Conservation (phyloP, 2,888 invertebrate species). For the Rotaria socialis region DNA sequence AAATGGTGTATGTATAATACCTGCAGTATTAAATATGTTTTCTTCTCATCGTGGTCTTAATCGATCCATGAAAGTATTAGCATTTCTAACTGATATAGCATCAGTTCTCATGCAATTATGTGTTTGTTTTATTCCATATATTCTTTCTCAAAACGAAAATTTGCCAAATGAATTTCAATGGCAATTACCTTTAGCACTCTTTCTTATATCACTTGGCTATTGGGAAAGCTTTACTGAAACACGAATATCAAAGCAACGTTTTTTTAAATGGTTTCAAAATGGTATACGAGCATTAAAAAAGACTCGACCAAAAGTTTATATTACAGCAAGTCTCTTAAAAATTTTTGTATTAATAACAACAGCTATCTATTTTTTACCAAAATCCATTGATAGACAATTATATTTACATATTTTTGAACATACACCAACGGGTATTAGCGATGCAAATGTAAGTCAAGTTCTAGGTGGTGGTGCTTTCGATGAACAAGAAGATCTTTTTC, state of each 20-base stretch:
- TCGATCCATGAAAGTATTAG: slow-evolving; percentile 35
- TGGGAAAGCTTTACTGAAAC: slow-evolving; percentile 45
- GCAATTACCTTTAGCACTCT: slow-evolving; percentile 16
- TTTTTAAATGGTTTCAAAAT: slow-evolving; percentile 37
- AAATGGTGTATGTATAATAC: slow-evolving; percentile 43
- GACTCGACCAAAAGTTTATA: slow-evolving; percentile 41
- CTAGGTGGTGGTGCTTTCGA: background rate
- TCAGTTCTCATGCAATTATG: slow-evolving; percentile 37
- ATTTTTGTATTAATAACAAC: slow-evolving; percentile 35
- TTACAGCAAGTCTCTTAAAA: slow-evolving; percentile 35
- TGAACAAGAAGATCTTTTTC: slow-evolving; percentile 42
- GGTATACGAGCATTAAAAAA: slow-evolving; percentile 40
- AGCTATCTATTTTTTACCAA: slow-evolving; percentile 32
- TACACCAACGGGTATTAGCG: background rate
- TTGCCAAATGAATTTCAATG: background rate
- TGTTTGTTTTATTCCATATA: slow-evolving; percentile 18
- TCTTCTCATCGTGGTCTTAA: slow-evolving; percentile 42
- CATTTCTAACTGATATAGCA: slow-evolving; percentile 35
- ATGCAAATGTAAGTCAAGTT: background rate
- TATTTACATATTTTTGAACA: slow-evolving; percentile 36
- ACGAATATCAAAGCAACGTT: slow-evolving; percentile 22
- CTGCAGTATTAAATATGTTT: slow-evolving; percentile 44
- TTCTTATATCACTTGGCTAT: slow-evolving; percentile 43
- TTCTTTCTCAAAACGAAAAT: background rate
- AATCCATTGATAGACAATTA: background rate